phyloP scores from a whole-genome alignment of 2,797 vertebrate genomes.

The Ispidina lecontei region DNA sequence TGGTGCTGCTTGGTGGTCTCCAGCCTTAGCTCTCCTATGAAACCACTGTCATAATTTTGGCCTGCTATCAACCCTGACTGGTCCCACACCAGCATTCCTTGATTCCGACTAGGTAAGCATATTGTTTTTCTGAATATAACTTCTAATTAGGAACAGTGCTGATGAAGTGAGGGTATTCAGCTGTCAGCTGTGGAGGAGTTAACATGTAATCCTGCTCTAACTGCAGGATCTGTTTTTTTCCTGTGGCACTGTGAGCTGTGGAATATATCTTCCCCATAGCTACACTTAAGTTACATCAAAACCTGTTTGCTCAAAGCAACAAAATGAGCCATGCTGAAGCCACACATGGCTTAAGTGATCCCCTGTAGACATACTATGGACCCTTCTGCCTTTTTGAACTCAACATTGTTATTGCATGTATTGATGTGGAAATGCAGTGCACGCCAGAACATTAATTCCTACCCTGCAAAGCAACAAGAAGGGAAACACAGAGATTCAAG shows the following conservation, averaged over 20 bases:
- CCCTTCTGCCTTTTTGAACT: not conserved
- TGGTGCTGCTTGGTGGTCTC: not conserved
- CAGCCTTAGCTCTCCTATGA: not conserved
- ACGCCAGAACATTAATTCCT: not conserved
- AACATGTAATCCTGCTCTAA: not conserved
- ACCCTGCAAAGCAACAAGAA: not conserved
- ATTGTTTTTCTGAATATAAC: not conserved
- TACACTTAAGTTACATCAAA: not conserved
- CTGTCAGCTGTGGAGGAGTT: not conserved
- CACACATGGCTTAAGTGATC: not conserved
- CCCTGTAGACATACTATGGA: not conserved
- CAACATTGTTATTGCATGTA: not conserved
- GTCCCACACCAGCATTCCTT: not conserved
- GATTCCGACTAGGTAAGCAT: not conserved
- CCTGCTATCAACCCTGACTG: not conserved
- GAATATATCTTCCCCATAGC: not conserved
- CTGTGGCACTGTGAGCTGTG: not conserved
- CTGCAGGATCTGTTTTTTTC: not conserved
- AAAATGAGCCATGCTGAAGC: not conserved
- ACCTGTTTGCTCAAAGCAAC: not conserved
- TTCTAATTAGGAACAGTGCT: not conserved
- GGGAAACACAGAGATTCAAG: not conserved
- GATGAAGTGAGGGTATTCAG: not conserved
- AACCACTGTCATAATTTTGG: not conserved
- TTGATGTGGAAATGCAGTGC: not conserved